Evolutionary conservation across 2,113 vertebrate genomes (phyloP).

Genomic region (Nothoprocta perdicaria): DNA sequence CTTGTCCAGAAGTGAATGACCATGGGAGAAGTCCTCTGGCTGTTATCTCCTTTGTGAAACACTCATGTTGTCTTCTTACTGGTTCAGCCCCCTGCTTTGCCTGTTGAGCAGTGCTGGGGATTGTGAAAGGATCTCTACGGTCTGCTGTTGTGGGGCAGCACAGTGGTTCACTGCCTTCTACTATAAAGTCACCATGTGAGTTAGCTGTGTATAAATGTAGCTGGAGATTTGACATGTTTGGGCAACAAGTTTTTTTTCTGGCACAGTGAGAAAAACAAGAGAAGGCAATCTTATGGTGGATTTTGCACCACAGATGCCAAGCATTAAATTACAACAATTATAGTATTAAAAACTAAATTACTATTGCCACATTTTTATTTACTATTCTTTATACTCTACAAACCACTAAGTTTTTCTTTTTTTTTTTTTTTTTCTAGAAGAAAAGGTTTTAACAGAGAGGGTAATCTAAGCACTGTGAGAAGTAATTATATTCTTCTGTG

Average conservation of each 20-base stretch:
- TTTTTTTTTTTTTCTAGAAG: conserved; percentile 41
- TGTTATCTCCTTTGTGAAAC: background rate
- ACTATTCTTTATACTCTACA: conserved; percentile 48
- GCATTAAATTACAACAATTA: conserved; percentile 46
- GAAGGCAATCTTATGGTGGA: conserved; percentile 18
- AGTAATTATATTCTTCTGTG: conserved; percentile 42
- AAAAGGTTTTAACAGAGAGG: conserved; percentile 57
- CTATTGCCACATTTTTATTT: conserved; percentile 32
- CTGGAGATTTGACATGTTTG: background rate
- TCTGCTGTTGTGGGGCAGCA: background rate
- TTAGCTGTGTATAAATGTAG: background rate
- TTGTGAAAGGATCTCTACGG: background rate
- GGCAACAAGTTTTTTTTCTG: conserved; percentile 1
- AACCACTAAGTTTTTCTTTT: conserved; percentile 8
- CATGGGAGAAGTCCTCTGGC: background rate
- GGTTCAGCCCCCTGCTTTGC: background rate
- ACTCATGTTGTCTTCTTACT: background rate
- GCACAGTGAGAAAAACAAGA: conserved; percentile 22
- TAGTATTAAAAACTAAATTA: conserved; percentile 47
- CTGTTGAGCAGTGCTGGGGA: background rate
- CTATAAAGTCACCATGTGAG: background rate
- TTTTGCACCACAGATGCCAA: conserved; percentile 1
- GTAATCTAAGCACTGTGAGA: conserved; percentile 53
- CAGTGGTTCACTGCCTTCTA: background rate
- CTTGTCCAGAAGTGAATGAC: background rate